Conservation (phyloP, 2,888 invertebrate genomes). For the Unio pictorum region DNA sequence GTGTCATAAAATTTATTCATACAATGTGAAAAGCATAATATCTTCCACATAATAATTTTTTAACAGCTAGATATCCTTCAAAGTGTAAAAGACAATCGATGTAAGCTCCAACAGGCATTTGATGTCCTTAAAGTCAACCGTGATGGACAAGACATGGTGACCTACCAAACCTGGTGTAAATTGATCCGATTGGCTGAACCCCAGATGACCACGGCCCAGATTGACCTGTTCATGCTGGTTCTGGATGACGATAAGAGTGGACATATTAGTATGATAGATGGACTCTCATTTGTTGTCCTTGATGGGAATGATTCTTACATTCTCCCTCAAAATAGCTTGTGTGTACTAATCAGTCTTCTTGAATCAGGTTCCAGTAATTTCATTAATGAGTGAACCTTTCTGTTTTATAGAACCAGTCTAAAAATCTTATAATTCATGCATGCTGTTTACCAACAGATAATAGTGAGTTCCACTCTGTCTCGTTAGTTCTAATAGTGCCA, state of each 20-base stretch:
- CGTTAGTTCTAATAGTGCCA: no score
- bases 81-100: constrained; percentile 65
- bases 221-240: constrained; percentile 69
- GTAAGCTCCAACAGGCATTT: constrained; percentile 69
- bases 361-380: not conserved
- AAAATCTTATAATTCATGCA: no score
- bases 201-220: constrained; percentile 51
- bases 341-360: constrained; percentile 46
- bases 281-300: not conserved
- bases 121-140: constrained; percentile 63
- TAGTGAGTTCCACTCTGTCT: no score
- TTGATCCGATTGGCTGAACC: constrained; percentile 63
- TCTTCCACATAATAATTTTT: no score
- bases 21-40: no score
- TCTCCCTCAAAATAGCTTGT: constrained; percentile 77
- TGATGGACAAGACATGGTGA: constrained; percentile 51
- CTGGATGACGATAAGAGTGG: constrained; percentile 67
- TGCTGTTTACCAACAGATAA: no score
- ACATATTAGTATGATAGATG: constrained; percentile 36
- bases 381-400: not conserved
- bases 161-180: constrained; percentile 61
- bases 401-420: not conserved
- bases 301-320: not conserved
- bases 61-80: constrained; percentile 47
- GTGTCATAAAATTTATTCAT: no score